Evolutionary conservation across 2,797 vertebrate species (phyloP), one percentile per base, ranked within the genome.

Genomic region (Malacoraja senta): DNA sequence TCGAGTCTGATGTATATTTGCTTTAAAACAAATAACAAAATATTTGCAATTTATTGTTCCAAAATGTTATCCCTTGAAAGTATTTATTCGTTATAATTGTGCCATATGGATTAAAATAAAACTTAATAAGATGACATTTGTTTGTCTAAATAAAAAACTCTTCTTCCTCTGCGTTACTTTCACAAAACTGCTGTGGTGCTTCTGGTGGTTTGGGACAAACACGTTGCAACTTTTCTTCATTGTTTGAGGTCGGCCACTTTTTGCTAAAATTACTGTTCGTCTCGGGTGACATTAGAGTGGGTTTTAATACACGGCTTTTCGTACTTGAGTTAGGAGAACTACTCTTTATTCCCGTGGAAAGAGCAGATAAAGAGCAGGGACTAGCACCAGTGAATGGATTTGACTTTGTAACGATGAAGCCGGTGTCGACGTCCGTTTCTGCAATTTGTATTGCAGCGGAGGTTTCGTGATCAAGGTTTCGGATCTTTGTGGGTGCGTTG

Each of bases 111-210:
- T 13, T 8, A 92, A 76, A 91, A 12, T 26, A 15, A 26, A 21
- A 26, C 74, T 74, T 80, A 8, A n/a, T 35, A 78, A 93, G 61
- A 35, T 79, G 29, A 32, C 32, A 80, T 71, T 8, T 93, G 76
- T 32, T 38, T 10, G 0, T 74, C 97, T 96, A 99, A 95, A 99
- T 99, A 91, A 99, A 99, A 95, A 99, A 99, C 94, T 98, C 98
- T 88, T 98, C 96, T 6, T 96, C 94, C 0, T 94, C 94, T 26
- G 38, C 29, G 21, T 21, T 38, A 63, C 68, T 91, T 72, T 29
- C 71, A 53, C 72, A 74, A 12, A 53, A 72, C 35, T n/a, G 68
- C 44, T 74, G 90, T n/a, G 61, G 61, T 26, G 21, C 21, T 44
- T 91, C 24, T 29, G 12, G 71, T 91, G 90, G 53, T 26, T 92